Evolutionary conservation across 2,888 invertebrate species (phyloP), one percentile per base, ranked within the genome.

Genomic region (Arctia plantaginis): DNA sequence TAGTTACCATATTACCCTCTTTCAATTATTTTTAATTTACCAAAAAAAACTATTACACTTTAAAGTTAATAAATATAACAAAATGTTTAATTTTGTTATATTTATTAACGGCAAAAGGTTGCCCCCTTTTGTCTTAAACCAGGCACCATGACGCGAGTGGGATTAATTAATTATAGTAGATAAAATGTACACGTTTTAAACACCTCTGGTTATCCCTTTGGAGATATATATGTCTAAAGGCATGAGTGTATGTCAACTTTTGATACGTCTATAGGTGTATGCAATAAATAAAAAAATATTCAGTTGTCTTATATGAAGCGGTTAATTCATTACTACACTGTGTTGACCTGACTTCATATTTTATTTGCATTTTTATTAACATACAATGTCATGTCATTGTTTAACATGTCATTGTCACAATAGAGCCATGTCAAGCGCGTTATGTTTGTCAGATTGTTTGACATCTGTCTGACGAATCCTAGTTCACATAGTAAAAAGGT

Each of bases 401-500:
- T 69, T 69, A 69, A 69, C 39, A 39, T 27, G 35, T 69, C 69
- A 59, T 55, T 69, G 69, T 27, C 55, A 27, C 35, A 55, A 69
- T 69, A 62, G 6, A 30, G 4, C 15, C 55, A 35, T 39, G 69
- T 39, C 69, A 39, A 35, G 27, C 39, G 69, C 10, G 18, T 59
- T 39, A 33, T 33, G 59, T 59, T 69, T 55, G 27, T 55, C 69
- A 33, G 55, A 55, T 55, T 20, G 35, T 35, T 69, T 69, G 69
- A 69, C 35, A 47, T 35, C 51, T 51, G 51, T 69, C 33, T 35
- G 39, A 15, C 39, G 10, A 69, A 2, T 30, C 51, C 55, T 39
- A 35, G 55, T 55, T 55, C 55, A 55, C 3, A 39, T 15, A 59
- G 39, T 39, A 33, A 39, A 39, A 68, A 69, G 55, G 55, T 59